Base-by-base conservation (phyloP, 2,888 invertebrate genomes). In the Alitta virens region DNA sequence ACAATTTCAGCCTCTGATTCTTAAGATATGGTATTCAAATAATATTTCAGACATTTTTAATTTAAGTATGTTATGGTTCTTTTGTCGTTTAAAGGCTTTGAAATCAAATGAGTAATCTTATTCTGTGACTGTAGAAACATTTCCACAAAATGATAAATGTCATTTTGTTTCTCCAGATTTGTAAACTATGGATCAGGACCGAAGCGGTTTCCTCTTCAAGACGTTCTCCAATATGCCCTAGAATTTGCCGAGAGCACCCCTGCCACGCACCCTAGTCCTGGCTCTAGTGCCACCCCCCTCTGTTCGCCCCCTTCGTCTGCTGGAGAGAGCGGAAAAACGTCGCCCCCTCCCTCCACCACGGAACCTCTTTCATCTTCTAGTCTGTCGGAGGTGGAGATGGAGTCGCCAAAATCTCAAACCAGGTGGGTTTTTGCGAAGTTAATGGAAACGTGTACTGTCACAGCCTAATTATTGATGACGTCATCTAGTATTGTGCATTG, bases 241-340 rank as follows among this genome's bases (percentile, higher is more conserved):
- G 82, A 83, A 60, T 83, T 83, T 77, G 83, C 81, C 7, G 76
- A 81, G 64, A 80, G 75, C 60, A 75, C 72, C 54, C 71, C 72
- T 7, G 24, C 38, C 18, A 40, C 18, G 9, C 33, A 33, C 33
- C 33, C 33, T 33, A 33, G 33, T 33, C 33, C 33, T 21, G 21
- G 25, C 23, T 26, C 33, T n/a, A 24, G 21, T 33, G 23, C 38
- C 12, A 24, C 23, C 7, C 23, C 23, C 25, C n/a, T 16, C 24
- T 52, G 16, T 9, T 25, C 25, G 25, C 23, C 27, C 33, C 2
- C 18, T 5, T 33, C 33, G 12, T 7, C 33, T 5, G 33, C 5
- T 7, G 33, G 33, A 12, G n/a, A n/a, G n/a, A n/a, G n/a, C n/a
- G 33, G 33, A 7, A 33, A n/a, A 18, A 25, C 53, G 7, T 27